Evolutionary conservation across 2,888 invertebrate species (phyloP).

Genomic region (Microctonus hyperodae): DNA sequence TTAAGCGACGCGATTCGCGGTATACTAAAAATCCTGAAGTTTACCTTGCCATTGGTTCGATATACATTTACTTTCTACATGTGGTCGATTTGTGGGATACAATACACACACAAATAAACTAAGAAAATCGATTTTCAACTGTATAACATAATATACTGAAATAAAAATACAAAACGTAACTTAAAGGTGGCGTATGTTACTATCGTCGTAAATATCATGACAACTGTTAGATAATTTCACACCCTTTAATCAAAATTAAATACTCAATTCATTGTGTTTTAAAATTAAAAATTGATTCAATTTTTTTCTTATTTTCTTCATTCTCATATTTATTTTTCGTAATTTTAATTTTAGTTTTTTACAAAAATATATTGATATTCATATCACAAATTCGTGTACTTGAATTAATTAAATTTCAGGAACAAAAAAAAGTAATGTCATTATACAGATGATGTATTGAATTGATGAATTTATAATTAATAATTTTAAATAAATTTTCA

Average conservation of each 20-base stretch:
- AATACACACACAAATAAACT: constrained; percentile 43
- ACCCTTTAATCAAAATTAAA: not conserved
- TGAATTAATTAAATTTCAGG: not conserved
- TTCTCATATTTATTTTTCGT: no score
- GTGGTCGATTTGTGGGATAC: constrained; percentile 42
- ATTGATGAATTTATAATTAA: no score
- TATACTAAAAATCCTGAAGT: constrained; percentile 48
- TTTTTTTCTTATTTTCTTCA: no score
- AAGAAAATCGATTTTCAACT: constrained; percentile 55
- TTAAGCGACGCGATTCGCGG: constrained; percentile 45
- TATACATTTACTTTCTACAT: constrained; percentile 45
- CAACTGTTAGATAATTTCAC: not conserved
- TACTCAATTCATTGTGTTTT: not conserved
- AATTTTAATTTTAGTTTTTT: not conserved
- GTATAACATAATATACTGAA: not conserved
- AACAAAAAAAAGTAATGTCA: no score
- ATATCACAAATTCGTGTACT: no score
- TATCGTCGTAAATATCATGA: not conserved
- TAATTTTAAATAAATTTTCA: no score
- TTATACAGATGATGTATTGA: no score
- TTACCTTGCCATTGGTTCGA: constrained; percentile 55
- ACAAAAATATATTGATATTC: not conserved
- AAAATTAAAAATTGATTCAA: not conserved
- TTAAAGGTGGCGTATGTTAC: not conserved
- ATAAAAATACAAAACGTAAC: not conserved